phyloP scores from a whole-genome alignment of 2,888 invertebrate species.

The Sphecodes monilicornis region DNA sequence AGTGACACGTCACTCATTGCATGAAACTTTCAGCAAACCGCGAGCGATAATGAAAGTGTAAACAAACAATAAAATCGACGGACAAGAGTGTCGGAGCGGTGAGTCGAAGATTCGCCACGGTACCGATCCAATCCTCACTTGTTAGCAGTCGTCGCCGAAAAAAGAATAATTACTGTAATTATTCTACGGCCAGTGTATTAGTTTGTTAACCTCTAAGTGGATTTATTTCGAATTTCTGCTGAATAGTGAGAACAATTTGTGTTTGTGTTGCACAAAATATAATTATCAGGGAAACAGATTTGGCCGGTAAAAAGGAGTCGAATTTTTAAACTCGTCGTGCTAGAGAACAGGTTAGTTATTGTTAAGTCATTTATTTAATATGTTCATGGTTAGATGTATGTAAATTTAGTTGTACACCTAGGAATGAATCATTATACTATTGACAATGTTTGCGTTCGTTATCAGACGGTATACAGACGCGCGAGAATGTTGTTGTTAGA shows the following conservation, averaged over 20 bases:
- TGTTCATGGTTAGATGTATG: not conserved
- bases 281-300: not conserved
- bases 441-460: not conserved
- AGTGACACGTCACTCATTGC: not conserved
- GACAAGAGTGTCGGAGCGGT: not conserved
- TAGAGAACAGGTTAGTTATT: not conserved
- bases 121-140: not conserved
- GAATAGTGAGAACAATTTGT: not conserved
- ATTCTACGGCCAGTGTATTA: not conserved
- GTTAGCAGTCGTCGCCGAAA: not conserved
- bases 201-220: not conserved
- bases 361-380: not conserved
- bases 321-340: not conserved
- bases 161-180: not conserved
- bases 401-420: not conserved
- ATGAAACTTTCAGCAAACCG: not conserved
- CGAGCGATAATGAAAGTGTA: slow-evolving; percentile 11
- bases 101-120: not conserved
- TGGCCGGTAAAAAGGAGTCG: not conserved
- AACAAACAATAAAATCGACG: not conserved
- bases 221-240: not conserved
- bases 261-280: not conserved
- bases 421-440: not conserved
- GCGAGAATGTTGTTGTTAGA: not conserved
- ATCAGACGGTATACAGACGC: not conserved